These are phyloP conservation scores for Zosterops pallidus DNA, from an alignment of 2,113 vertebrate species.

Conservation along the genomic window DNA sequence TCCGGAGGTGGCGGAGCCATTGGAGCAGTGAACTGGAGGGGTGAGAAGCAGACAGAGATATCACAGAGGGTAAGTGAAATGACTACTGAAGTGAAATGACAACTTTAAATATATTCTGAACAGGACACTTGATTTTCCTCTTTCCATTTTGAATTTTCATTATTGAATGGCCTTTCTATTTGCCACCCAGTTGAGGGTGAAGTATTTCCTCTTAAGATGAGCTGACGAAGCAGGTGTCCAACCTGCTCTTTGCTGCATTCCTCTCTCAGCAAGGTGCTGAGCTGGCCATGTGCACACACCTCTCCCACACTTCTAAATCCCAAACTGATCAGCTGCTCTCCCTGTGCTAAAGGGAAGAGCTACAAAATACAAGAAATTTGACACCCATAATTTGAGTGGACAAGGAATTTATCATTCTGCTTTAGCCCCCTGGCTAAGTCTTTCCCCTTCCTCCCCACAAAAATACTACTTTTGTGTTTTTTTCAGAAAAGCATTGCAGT, in stretches of 20 bases:
- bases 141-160: background rate
- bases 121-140: background rate
- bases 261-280: background rate
- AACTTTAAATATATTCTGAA: background rate
- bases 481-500: background rate
- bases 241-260: background rate
- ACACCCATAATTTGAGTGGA: slow-evolving; percentile 5
- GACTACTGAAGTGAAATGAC: background rate
- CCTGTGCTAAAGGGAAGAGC: background rate
- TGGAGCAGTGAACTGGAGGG: background rate
- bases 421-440: background rate
- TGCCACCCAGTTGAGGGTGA: background rate
- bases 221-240: background rate
- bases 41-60: background rate
- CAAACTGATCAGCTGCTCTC: background rate
- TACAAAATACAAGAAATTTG: background rate
- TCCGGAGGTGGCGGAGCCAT: slow-evolving; percentile 81
- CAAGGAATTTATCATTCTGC: slow-evolving; percentile 12
- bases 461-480: background rate
- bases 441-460: background rate
- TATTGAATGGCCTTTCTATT: background rate
- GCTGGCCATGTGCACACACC: background rate
- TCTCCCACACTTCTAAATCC: background rate
- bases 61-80: background rate
- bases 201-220: background rate